A percentile compares a stretch with the other conserved stretches of the same genome.
Conservation (phyloP, 2,888 invertebrate species). For the Pharmacophagus antenor region DNA sequence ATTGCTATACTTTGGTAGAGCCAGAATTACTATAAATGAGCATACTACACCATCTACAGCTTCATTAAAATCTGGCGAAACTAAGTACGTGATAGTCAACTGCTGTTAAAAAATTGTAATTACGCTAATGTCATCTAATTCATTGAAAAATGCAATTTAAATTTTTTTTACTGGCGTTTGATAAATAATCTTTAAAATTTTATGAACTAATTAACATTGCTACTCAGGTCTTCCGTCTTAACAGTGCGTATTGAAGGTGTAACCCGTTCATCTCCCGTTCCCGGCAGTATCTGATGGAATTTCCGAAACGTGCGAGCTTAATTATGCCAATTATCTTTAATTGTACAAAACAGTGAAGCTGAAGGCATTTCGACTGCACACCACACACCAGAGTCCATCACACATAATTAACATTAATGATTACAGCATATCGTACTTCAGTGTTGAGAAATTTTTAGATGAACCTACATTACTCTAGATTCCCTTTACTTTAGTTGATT, state of each 20-base stretch:
- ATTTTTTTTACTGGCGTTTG: too few species aligned
- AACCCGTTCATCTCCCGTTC: conserved; percentile 17
- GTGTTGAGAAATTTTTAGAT: background rate
- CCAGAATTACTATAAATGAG: too few species aligned
- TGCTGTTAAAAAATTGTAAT: too few species aligned
- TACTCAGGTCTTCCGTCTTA: background rate
- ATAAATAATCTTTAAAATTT: background rate
- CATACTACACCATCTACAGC: too few species aligned
- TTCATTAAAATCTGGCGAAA: too few species aligned
- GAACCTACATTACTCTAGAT: conserved; percentile 1
- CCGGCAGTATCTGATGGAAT: conserved; percentile 7
- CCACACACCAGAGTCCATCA: conserved; percentile 6
- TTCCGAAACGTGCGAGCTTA: conserved; percentile 24
- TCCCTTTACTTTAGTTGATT: background rate
- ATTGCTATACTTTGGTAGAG: too few species aligned
- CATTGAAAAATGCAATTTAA: too few species aligned
- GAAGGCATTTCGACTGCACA: conserved; percentile 13
- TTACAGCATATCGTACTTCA: conserved; percentile 8
- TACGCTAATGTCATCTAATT: too few species aligned
- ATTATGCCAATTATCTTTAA: conserved; percentile 31
- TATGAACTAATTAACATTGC: background rate
- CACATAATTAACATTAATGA: conserved; percentile 24
- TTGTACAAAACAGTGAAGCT: conserved; percentile 29
- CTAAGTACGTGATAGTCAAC: too few species aligned
- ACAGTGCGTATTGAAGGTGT: too few species aligned